phyloP scores from a whole-genome alignment of 2,113 vertebrate species.

The Phylloscopus trochilus region DNA sequence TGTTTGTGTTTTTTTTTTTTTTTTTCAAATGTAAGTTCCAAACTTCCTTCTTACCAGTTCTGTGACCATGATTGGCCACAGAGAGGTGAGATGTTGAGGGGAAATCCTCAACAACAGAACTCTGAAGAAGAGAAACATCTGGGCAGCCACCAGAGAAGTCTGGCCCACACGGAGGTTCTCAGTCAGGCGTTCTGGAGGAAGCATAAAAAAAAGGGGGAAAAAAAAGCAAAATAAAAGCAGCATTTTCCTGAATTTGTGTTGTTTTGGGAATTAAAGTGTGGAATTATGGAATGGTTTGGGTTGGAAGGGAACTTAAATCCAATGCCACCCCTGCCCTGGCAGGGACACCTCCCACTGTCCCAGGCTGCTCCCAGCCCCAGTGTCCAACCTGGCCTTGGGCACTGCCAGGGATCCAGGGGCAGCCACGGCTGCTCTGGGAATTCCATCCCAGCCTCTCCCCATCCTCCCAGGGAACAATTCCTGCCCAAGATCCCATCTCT shows the following conservation, averaged over 20 bases:
- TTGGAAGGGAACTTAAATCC: accelerated
- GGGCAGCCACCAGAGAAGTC: constrained; percentile 81
- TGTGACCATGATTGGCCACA: constrained; percentile 99
- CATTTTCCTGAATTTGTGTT: background rate
- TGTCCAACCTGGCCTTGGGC: background rate
- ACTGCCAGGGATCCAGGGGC: background rate
- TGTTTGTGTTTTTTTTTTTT: background rate
- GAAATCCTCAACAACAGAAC: constrained; percentile 93
- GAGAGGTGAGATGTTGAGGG: constrained; percentile 89
- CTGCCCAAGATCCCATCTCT: accelerated
- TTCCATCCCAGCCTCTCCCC: too few relatives aligned
- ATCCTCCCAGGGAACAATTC: background rate
- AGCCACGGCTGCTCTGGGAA: background rate
- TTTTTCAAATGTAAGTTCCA: background rate
- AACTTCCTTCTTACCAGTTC: constrained; percentile 81
- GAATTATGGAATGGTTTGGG: background rate
- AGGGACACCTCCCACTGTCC: background rate
- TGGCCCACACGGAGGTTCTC: constrained; percentile 90
- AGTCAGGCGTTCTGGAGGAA: constrained; percentile 86
- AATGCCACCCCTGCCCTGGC: background rate
- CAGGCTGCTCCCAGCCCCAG: background rate
- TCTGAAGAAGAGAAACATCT: constrained; percentile 97
- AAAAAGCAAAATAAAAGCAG: background rate
- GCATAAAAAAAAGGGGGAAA: background rate
- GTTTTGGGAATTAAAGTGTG: background rate